phyloP scores from a whole-genome alignment of 2,113 vertebrate genomes.

The Xiphias gladius region DNA sequence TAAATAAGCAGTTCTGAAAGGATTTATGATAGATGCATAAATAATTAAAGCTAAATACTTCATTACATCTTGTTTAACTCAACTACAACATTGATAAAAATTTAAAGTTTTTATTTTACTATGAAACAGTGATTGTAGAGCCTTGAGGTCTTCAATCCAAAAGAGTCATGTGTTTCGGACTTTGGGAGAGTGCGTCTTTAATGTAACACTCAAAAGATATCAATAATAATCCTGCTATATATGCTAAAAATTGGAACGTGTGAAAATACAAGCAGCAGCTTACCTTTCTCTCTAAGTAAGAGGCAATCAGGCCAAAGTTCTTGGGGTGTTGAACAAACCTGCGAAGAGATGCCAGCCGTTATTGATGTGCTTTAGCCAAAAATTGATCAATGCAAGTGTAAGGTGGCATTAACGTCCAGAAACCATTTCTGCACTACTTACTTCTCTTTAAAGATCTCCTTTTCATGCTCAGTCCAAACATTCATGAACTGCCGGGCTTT shows the following conservation, averaged over 20 bases:
- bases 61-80: background rate
- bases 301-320: slow-evolving; percentile 98
- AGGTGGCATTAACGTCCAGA: background rate
- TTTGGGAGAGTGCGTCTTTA: background rate
- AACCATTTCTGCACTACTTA: slow-evolving; percentile 77
- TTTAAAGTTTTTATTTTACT: no score
- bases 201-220: background rate
- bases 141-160: background rate
- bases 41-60: background rate
- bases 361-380: slow-evolving; percentile 22
- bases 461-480: slow-evolving; percentile 98
- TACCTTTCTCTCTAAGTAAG: slow-evolving; percentile 98
- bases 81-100: background rate
- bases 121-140: background rate
- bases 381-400: background rate
- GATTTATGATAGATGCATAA: background rate
- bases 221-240: background rate
- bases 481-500: slow-evolving; percentile 99
- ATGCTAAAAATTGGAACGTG: background rate
- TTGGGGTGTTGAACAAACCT: slow-evolving; percentile 99
- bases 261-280: slow-evolving; percentile 61
- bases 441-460: slow-evolving; percentile 99
- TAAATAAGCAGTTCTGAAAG: background rate
- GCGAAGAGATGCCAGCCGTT: slow-evolving; percentile 37
- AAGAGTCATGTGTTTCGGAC: background rate